Percentiles rank a stretch among this genome's conserved stretches.
phyloP scores from a whole-genome alignment of 2,888 invertebrate species.

The Ectropis crepuscularia region DNA sequence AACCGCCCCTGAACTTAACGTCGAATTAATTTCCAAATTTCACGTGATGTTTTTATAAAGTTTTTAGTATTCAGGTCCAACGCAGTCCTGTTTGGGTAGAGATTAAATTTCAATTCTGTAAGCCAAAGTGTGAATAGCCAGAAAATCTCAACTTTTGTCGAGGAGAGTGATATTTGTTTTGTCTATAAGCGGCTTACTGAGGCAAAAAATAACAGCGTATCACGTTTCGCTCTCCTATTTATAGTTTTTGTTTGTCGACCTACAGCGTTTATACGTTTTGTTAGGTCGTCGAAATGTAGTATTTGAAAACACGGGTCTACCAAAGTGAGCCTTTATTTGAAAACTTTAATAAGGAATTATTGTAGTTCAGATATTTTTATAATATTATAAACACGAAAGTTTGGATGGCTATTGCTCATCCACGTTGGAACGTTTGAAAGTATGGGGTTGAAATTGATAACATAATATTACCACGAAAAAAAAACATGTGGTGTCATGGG shows the following conservation, averaged over 20 bases:
- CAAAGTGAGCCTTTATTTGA: background rate
- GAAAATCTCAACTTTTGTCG: conserved; percentile 1
- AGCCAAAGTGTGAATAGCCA: conserved; percentile 1
- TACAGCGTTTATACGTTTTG: background rate
- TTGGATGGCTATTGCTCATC: no score
- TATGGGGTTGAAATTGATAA: no score
- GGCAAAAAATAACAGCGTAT: conserved; percentile 10
- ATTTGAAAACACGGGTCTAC: background rate
- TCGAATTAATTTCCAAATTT: no score
- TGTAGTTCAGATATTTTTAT: background rate
- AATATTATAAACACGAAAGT: no score
- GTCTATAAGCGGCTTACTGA: conserved; percentile 5
- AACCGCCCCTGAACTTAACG: no score
- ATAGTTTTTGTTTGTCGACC: conserved; percentile 7
- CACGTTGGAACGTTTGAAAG: no score
- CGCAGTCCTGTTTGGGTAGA: no score
- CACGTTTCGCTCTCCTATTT: conserved; percentile 9
- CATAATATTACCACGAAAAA: no score
- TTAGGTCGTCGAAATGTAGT: background rate
- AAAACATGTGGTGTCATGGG: no score
- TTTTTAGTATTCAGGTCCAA: background rate
- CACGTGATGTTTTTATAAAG: no score
- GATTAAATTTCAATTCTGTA: background rate
- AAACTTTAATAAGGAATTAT: background rate
- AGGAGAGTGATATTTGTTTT: conserved; percentile 2